Percentiles rank a stretch among this genome's conserved stretches.
These are phyloP conservation scores for Cephus cinctus DNA, from an alignment of 1,140 invertebrate species.

Conservation along the genomic window DNA sequence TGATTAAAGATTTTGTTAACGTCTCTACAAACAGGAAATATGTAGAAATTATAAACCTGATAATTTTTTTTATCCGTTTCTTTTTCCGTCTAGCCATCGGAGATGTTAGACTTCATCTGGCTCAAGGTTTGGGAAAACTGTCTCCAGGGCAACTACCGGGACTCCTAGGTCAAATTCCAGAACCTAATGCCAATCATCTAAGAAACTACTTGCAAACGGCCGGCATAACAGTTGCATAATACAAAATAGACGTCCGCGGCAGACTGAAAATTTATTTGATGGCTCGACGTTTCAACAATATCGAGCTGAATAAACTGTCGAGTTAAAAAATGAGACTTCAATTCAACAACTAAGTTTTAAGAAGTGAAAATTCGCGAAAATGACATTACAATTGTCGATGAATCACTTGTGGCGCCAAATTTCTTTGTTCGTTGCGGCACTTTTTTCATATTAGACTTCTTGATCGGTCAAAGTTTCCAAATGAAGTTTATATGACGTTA, in stretches of 20 bases:
- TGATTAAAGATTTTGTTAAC: background rate
- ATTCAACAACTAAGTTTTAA: too few relatives aligned
- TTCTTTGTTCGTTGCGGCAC: too few relatives aligned
- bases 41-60: too few relatives aligned
- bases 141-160: slow-evolving; percentile 62
- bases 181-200: slow-evolving; percentile 45
- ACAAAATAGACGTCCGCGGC: slow-evolving; percentile 34
- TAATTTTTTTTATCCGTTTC: slow-evolving; percentile 17
- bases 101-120: slow-evolving; percentile 72
- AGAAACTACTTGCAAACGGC: slow-evolving; percentile 50
- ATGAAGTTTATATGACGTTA: too few relatives aligned
- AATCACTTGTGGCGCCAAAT: too few relatives aligned
- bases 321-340: too few relatives aligned
- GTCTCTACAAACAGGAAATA: too few relatives aligned
- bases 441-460: too few relatives aligned
- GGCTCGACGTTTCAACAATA: slow-evolving; percentile 41
- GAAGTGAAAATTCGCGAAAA: too few relatives aligned
- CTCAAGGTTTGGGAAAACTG: slow-evolving; percentile 67
- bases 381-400: too few relatives aligned
- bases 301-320: slow-evolving; percentile 41
- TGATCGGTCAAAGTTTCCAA: too few relatives aligned
- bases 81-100: slow-evolving; percentile 56
- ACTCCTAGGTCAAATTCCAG: slow-evolving; percentile 56
- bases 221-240: slow-evolving; percentile 48
- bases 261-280: slow-evolving; percentile 42